Base-by-base conservation (phyloP, 2,797 vertebrate species). In the Sebastes matsubarae region DNA sequence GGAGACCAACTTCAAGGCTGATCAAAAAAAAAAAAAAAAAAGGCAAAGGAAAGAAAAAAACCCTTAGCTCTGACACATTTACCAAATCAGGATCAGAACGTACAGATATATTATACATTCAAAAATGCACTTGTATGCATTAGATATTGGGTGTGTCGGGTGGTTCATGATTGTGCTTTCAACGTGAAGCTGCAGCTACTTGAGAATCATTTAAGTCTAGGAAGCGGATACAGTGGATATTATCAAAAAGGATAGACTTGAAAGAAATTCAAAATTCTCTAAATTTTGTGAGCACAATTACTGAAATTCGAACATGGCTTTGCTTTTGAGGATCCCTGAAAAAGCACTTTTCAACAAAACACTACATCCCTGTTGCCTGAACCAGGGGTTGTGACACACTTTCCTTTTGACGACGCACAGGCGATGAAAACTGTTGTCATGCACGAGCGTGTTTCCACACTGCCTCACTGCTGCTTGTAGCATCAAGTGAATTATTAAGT, bases 401-500 rank as follows among this genome's bases (percentile, higher is more conserved):
- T 92, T 89, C 67, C 18, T 76, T 72, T 87, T 79, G 76, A 87
- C 85, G 81, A 80, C 13, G 34, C 80, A 68, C 18, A 80, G 77
- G 80, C 80, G 63, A 72, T 75, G 81, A 84, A 87, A 83, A 72
- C 88, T 82, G 89, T 92, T 92, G 89, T 90, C 88, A 86, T 85
- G 90, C 88, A 90, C 64, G 83, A 83, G 80, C 79, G 79, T 84
- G 86, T 92, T 88, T 93, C 85, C 82, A 90, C 78, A 80, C 84
- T 70, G 89, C 80, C 76, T 89, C 77, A 87, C 92, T 90, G 85
- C 88, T 80, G 87, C 90, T 89, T 87, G 90, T 93, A 93, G 91
- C 93, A 95, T 95, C 93, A 94, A 95, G 92, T 95, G 94, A 96
- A 96, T 96, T 93, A 95, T 96, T 96, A 95, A 96, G 93, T 88